Percentiles rank a stretch among this genome's conserved stretches.
Conservation (phyloP, 2,797 vertebrate genomes). For the Spea hammondii region DNA sequence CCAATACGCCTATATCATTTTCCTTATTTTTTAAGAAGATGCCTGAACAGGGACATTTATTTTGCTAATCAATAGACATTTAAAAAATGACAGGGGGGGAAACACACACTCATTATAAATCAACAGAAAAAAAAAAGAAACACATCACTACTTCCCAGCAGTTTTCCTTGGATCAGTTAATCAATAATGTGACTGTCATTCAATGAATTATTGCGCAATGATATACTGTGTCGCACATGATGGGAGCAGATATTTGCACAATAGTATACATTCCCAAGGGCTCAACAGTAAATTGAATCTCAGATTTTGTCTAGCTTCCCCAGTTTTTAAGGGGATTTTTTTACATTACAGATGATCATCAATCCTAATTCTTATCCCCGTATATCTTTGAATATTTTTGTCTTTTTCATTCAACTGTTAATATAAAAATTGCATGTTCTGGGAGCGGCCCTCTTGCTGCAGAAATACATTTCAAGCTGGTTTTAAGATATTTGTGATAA, state of each 20-base stretch:
- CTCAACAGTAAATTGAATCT: too few species aligned
- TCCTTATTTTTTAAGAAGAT: conserved; percentile 3
- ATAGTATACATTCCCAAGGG: too few species aligned
- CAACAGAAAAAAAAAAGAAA: not conserved
- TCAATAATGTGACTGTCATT: conserved; percentile 26
- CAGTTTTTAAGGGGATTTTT: too few species aligned
- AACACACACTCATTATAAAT: conserved; percentile 40
- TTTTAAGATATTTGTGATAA: too few species aligned
- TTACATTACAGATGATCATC: too few species aligned
- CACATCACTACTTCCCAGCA: conserved; percentile 9
- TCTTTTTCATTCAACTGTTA: too few species aligned
- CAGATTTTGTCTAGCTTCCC: too few species aligned
- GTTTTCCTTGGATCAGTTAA: not conserved
- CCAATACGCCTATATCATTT: not conserved
- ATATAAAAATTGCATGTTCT: too few species aligned
- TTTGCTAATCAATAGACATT: conserved; percentile 32
- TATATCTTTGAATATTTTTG: too few species aligned
- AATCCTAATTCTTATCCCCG: too few species aligned
- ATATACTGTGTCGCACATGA: not conserved
- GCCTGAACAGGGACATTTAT: not conserved
- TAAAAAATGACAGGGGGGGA: conserved; percentile 1
- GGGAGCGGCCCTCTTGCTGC: too few species aligned
- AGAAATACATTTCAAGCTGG: too few species aligned
- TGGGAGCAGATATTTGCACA: not conserved
- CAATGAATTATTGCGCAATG: conserved; percentile 4